Evolutionary conservation across 1,140 invertebrate species (phyloP), one percentile per base, ranked within the genome.

Genomic region (Macrotrachela quadricornifera): DNA sequence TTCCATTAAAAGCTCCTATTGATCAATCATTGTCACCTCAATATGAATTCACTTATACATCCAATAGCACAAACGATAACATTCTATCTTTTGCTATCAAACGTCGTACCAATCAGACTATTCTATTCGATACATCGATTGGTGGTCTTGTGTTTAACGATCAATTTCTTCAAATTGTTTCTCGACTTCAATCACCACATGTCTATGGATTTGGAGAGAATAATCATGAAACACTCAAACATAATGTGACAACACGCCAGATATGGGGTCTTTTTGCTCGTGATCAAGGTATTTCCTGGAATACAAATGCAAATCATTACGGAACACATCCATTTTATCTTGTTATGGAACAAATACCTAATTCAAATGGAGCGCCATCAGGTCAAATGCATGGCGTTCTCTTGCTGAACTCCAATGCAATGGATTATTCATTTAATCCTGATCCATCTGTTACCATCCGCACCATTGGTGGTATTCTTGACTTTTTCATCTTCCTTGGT

Each of bases 181-280:
- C 61, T 57, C 47, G 30, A 56, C 30, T 51, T 43, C 37, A 61
- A 55, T 49, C 39, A 41, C 37, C 46, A 18, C 15, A 53, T 37
- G 51, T 53, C 4, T 72, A 70, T 55, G 70, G 70, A 6, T 70
- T 70, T 52, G 70, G 70, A 10, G 69, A 72, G 52, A 64, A 71
- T 52, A 59, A 63, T 36, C 70, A 72, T 51, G 55, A 57, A 42
- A 55, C 46, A 12, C 61, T 65, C 39, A 55, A 56, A 11, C 65
- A 66, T 41, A 60, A 66, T 57, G 57, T 65, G 63, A 60, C 64
- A 58, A 63, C 62, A 61, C 58, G 57, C 46, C 60, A 56, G 16
- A 54, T 30, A n/a, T 67, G 63, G 63, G 49, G 58, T 10, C 65
- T 66, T 8, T 66, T 63, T 40, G 59, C 61, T 1, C 56, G 64